Evolutionary conservation across 2,888 invertebrate species (phyloP).

Genomic region (Phania funesta): DNA sequence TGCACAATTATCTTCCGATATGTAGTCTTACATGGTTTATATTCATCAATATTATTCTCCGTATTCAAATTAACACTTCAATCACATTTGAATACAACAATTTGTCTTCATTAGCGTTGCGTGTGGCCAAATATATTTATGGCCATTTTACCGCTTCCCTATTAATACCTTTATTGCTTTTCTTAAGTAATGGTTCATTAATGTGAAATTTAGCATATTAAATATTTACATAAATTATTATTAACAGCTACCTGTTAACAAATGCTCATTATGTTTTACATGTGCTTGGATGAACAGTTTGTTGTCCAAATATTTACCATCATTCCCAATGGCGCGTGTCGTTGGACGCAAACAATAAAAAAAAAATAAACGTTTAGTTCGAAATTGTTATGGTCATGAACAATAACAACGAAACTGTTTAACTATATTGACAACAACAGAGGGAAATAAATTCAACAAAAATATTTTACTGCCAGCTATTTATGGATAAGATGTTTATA

Average conservation of each 20-base stretch:
- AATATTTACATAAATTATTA: conserved; percentile 56
- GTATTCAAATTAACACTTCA: neutral
- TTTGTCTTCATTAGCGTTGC: conserved; percentile 31
- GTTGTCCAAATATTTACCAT: conserved; percentile 39
- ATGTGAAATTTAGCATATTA: conserved; percentile 57
- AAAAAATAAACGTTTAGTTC: conserved; percentile 22
- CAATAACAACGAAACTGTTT: conserved; percentile 30
- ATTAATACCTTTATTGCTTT: neutral
- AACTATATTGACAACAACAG: conserved; percentile 29
- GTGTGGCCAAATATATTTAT: conserved; percentile 33
- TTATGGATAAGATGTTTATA: conserved; percentile 50
- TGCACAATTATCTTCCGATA: no score
- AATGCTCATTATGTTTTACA: conserved; percentile 5
- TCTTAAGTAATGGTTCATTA: conserved; percentile 45
- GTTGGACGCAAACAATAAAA: conserved; percentile 31
- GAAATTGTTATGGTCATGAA: conserved; percentile 22
- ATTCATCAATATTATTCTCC: no score
- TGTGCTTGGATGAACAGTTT: neutral
- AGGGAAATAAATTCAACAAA: neutral
- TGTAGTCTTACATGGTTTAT: no score
- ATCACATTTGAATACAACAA: neutral
- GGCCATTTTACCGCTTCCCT: neutral
- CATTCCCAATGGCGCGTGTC: conserved; percentile 59
- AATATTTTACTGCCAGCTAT: conserved; percentile 54
- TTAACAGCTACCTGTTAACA: conserved; percentile 54